Evolutionary conservation across 2,797 vertebrate genomes (phyloP).

Genomic region (Spea hammondii): DNA sequence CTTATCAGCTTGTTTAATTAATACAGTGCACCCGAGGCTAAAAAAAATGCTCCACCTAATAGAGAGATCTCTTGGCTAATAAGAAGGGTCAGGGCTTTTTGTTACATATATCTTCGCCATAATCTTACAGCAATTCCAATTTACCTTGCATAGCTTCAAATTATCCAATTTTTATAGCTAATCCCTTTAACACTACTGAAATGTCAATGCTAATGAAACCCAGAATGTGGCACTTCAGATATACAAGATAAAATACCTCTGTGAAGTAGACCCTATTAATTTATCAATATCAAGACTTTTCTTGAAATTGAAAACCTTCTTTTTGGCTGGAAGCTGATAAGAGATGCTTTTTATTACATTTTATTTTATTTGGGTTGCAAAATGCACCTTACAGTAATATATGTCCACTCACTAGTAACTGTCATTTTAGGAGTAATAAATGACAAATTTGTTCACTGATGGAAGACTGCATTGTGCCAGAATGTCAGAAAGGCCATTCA

Average conservation of each 20-base stretch:
- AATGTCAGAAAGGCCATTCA: not conserved
- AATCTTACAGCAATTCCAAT: not conserved
- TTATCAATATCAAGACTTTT: not conserved
- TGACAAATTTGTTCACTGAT: not conserved
- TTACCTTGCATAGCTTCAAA: slow-evolving; percentile 5
- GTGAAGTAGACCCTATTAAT: not conserved
- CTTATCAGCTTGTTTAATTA: slow-evolving; percentile 1
- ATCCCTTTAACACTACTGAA: not conserved
- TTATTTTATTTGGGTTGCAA: not conserved
- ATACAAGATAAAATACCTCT: not conserved
- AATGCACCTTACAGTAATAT: not conserved
- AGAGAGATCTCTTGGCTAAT: slow-evolving; percentile 16
- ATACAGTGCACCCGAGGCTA: not conserved
- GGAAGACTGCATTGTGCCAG: not conserved
- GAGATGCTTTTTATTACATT: not conserved
- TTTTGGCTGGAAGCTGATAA: not conserved
- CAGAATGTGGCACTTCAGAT: not conserved
- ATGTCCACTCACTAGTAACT: not conserved
- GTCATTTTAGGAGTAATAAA: not conserved
- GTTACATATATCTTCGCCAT: slow-evolving; percentile 4
- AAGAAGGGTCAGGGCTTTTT: not conserved
- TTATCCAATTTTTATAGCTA: slow-evolving; percentile 5
- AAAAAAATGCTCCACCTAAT: slow-evolving; percentile 2
- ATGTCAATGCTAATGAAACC: slow-evolving; percentile 30
- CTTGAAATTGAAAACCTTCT: not conserved